Conservation (phyloP, 2,888 invertebrate species). For the Zonitis immaculata region DNA sequence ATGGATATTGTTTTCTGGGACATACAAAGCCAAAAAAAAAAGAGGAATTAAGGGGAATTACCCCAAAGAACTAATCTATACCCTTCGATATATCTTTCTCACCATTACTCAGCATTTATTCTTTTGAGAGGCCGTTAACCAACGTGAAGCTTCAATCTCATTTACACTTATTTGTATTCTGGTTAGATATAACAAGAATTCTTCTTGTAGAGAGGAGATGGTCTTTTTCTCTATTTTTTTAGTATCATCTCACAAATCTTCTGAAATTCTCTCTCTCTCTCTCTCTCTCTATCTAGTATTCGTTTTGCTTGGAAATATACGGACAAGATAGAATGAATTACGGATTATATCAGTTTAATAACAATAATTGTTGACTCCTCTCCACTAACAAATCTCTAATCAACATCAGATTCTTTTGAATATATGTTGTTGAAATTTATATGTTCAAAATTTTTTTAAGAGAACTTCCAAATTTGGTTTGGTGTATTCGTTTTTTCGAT, state of each 20-base stretch:
- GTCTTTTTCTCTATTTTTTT: too few relatives aligned
- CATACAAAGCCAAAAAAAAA: neutral
- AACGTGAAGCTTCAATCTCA: constrained; percentile 27
- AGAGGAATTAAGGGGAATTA: neutral
- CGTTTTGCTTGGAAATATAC: too few relatives aligned
- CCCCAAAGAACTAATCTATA: neutral
- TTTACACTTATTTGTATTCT: constrained; percentile 38
- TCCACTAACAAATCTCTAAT: neutral
- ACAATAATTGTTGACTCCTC: constrained; percentile 18
- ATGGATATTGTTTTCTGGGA: neutral
- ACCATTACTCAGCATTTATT: neutral
- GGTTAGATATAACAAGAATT: constrained; percentile 29
- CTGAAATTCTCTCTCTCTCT: too few relatives aligned
- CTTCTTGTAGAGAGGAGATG: too few relatives aligned
- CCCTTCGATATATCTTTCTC: neutral
- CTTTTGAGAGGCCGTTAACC: neutral
- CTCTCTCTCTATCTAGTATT: too few relatives aligned
- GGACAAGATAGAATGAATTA: too few relatives aligned
- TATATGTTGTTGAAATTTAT: too few relatives aligned
- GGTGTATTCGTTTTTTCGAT: neutral
- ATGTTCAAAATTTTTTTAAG: too few relatives aligned
- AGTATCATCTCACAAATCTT: too few relatives aligned
- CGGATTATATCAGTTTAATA: constrained; percentile 37
- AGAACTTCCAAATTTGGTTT: neutral
- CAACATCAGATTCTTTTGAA: neutral